Conservation (phyloP, 1,140 invertebrate species). For the Drosophila suzukii region DNA sequence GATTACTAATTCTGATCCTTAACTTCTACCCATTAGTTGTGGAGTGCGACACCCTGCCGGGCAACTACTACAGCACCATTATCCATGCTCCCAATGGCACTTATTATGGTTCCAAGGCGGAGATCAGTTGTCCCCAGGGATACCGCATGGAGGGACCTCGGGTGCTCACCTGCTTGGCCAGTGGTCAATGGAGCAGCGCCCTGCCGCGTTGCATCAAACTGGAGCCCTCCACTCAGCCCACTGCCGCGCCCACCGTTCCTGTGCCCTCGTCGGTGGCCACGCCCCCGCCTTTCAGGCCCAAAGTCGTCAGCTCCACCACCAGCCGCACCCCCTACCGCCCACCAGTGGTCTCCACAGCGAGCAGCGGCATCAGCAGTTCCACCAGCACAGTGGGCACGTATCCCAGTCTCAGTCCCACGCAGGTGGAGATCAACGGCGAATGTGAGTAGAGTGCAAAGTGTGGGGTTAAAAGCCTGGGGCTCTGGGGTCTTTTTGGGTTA, state of each 20-base stretch:
- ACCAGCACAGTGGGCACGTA: constrained; percentile 52
- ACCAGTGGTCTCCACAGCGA: constrained; percentile 33
- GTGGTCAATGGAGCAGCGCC: constrained; percentile 91
- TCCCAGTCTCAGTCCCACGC: constrained; percentile 60
- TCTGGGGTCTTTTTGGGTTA: not conserved
- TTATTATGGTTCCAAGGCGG: constrained; percentile 89
- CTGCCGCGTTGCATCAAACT: constrained; percentile 89
- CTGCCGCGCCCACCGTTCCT: constrained; percentile 37
- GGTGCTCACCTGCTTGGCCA: constrained; percentile 89
- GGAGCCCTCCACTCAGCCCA: constrained; percentile 84
- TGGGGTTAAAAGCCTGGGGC: not conserved
- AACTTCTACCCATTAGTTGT: constrained; percentile 86
- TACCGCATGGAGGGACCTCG: constrained; percentile 89
- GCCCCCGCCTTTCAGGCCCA: constrained; percentile 59
- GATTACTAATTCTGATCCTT: not conserved
- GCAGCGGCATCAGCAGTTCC: constrained; percentile 28
- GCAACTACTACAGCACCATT: constrained; percentile 90
- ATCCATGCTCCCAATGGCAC: constrained; percentile 88
- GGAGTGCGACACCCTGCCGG: constrained; percentile 90
- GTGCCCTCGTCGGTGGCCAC: constrained; percentile 74
- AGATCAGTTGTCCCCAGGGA: constrained; percentile 90
- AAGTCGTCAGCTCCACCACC: constrained; percentile 53
- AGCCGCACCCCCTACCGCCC: constrained; percentile 63
- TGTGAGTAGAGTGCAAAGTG: constrained; percentile 39
- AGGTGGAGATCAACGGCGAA: constrained; percentile 80